A percentile compares a stretch with the other conserved stretches of the same genome.
Conservation (phyloP, 2,113 vertebrate genomes). For the Octodon degus region DNA sequence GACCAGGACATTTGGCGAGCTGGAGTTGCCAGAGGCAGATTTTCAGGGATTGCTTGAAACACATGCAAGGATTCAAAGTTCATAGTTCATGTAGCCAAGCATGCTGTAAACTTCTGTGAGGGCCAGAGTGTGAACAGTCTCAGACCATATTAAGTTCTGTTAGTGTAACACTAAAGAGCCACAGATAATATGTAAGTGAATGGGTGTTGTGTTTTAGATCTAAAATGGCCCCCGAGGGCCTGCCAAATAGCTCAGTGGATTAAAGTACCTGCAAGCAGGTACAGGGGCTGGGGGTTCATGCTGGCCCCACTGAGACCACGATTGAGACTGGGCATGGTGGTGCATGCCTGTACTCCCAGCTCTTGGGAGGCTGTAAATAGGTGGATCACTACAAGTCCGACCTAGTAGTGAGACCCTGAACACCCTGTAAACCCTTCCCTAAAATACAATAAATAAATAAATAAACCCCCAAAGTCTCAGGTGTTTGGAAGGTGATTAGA, state of each 20-base stretch:
- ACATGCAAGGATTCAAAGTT: neutral
- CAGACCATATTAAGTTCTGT: neutral
- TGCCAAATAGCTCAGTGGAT: too few relatives aligned
- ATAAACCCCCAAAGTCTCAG: neutral
- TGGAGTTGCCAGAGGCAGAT: neutral
- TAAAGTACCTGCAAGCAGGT: too few relatives aligned
- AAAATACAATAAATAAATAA: too few relatives aligned
- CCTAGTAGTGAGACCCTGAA: too few relatives aligned
- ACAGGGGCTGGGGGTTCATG: too few relatives aligned
- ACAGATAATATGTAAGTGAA: rapidly evolving
- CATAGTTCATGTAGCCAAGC: neutral
- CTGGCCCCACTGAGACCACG: too few relatives aligned
- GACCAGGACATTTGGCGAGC: neutral
- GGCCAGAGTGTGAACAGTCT: neutral
- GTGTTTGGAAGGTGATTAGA: neutral
- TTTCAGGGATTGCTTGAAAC: neutral
- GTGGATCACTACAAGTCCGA: too few relatives aligned
- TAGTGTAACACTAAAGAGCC: neutral
- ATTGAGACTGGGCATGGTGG: too few relatives aligned
- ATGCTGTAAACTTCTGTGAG: neutral
- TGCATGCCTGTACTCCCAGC: too few relatives aligned
- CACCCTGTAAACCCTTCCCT: too few relatives aligned
- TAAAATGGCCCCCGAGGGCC: neutral
- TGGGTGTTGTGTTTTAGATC: neutral
- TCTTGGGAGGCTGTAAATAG: too few relatives aligned